A percentile compares a stretch with the other conserved stretches of the same genome.
These are phyloP conservation scores for Psylliodes chrysocephalus DNA, from an alignment of 2,888 invertebrate genomes.

Conservation along the genomic window DNA sequence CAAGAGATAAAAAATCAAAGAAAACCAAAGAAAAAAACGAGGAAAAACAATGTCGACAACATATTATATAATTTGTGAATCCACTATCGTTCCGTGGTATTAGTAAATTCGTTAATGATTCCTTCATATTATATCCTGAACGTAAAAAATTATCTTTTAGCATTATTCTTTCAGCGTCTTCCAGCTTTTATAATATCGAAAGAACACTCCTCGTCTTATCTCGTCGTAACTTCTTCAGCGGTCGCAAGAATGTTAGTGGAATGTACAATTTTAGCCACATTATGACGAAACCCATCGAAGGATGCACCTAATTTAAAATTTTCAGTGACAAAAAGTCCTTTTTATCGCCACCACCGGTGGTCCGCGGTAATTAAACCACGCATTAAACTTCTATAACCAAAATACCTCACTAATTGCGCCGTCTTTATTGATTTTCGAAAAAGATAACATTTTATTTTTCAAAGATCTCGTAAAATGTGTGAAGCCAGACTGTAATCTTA, in stretches of 20 bases:
- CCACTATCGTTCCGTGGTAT: no score
- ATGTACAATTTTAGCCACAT: slow-evolving; percentile 11
- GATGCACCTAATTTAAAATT: slow-evolving; percentile 30
- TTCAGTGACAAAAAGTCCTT: slow-evolving; percentile 38
- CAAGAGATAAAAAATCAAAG: no score
- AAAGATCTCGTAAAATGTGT: slow-evolving; percentile 40
- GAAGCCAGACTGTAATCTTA: slow-evolving; percentile 34
- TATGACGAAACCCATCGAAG: slow-evolving; percentile 5
- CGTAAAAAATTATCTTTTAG: no score
- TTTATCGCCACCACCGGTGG: slow-evolving; percentile 44
- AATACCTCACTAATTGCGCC: slow-evolving; percentile 53
- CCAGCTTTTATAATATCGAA: no score
- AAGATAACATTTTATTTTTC: slow-evolving; percentile 44
- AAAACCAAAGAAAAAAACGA: no score
- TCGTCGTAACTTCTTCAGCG: background rate
- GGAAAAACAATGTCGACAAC: no score
- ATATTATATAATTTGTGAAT: no score
- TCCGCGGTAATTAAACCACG: slow-evolving; percentile 42
- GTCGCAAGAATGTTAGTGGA: background rate
- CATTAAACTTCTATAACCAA: slow-evolving; percentile 44
- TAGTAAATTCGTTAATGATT: no score
- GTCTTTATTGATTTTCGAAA: slow-evolving; percentile 49
- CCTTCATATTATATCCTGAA: no score
- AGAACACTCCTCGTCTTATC: background rate
- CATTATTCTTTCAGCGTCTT: no score